Percentiles rank a stretch among this genome's conserved stretches.
phyloP scores from a whole-genome alignment of 2,797 vertebrate genomes.

The Todus mexicanus region DNA sequence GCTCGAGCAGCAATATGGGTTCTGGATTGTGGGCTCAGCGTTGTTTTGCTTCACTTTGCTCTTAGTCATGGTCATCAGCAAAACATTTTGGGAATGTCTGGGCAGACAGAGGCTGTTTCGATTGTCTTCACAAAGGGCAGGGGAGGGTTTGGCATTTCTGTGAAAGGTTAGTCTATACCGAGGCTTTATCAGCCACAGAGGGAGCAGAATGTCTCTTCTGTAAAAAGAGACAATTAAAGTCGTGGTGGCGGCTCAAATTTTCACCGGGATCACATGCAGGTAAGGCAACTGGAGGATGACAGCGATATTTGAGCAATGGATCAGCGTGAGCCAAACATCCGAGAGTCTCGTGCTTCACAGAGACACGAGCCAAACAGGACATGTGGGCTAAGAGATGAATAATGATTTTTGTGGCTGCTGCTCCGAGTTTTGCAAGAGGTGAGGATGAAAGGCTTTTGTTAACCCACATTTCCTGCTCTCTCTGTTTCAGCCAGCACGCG shows the following conservation, averaged over 20 bases:
- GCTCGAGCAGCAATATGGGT: not conserved
- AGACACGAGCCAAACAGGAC: not conserved
- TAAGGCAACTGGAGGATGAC: not conserved
- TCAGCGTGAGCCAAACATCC: not conserved
- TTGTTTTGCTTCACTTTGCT: not conserved
- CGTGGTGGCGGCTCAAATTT: not conserved
- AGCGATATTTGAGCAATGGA: not conserved
- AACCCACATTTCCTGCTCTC: not conserved
- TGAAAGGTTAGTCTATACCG: not conserved
- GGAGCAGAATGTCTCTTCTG: constrained; percentile 15
- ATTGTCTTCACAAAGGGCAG: constrained; percentile 48
- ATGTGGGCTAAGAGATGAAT: not conserved
- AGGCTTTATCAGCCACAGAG: constrained; percentile 9
- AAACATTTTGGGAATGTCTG: constrained; percentile 2
- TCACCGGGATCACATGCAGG: not conserved
- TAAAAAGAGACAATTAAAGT: not conserved
- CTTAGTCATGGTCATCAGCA: constrained; percentile 13
- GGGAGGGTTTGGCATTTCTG: constrained; percentile 44
- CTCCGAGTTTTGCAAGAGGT: not conserved
- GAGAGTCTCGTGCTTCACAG: not conserved
- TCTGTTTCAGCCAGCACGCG: not conserved
- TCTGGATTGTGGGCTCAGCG: not conserved
- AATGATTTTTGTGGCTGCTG: not conserved
- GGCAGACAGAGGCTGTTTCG: not conserved
- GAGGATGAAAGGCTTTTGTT: constrained; percentile 23